phyloP scores from a whole-genome alignment of 2,888 invertebrate genomes.

The Dynastes tityus region DNA sequence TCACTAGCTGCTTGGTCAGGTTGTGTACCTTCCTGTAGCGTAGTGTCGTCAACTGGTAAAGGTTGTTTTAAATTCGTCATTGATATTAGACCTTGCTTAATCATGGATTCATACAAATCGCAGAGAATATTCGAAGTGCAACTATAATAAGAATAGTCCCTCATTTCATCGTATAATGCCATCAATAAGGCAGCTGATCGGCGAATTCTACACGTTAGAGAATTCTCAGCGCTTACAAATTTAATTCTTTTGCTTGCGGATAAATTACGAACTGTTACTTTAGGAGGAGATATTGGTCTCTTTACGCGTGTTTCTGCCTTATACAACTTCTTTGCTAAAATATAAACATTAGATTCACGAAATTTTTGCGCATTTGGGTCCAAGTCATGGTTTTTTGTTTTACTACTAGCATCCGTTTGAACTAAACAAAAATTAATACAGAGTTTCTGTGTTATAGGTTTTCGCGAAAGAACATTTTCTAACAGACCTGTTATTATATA shows the following conservation, averaged over 20 bases:
- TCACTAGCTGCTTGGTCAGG: not conserved
- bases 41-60: conserved; percentile 10
- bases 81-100: conserved; percentile 39
- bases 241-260: conserved; percentile 27
- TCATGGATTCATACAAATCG: conserved; percentile 50
- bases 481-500: conserved; percentile 25
- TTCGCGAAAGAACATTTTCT: conserved; percentile 26
- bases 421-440: conserved; percentile 49
- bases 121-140: conserved; percentile 48
- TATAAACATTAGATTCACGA: conserved; percentile 28
- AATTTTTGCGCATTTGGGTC: conserved; percentile 8
- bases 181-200: conserved; percentile 48
- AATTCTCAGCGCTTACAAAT: conserved; percentile 36
- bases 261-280: conserved; percentile 47
- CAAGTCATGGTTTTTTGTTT: conserved; percentile 15
- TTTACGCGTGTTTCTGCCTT: not conserved
- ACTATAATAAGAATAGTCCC: conserved; percentile 50
- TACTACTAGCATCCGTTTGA: conserved; percentile 20
- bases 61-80: not conserved
- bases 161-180: conserved; percentile 51
- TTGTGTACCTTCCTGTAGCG: not conserved
- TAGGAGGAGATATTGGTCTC: conserved; percentile 29
- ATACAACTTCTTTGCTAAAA: conserved; percentile 16
- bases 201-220: conserved; percentile 44
- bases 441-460: not conserved